Evolutionary conservation across 2,113 vertebrate species (phyloP).

Genomic region (Caloenas nicobarica): DNA sequence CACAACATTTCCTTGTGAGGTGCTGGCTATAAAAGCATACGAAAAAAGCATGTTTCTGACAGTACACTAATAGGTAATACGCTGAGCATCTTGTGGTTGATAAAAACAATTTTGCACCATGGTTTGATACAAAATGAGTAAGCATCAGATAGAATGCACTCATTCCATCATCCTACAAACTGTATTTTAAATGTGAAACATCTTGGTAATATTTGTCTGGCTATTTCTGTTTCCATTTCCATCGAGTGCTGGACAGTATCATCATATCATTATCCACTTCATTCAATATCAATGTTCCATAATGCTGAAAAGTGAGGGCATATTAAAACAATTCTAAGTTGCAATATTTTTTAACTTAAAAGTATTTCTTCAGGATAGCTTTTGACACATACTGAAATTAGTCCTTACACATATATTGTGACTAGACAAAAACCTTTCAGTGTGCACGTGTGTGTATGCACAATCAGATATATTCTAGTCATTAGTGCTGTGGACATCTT

Average conservation of each 20-base stretch:
- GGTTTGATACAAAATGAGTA: not conserved
- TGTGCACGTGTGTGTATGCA: not conserved
- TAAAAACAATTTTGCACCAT: not conserved
- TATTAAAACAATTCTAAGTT: not conserved
- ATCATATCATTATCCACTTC: not conserved
- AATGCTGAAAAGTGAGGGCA: not conserved
- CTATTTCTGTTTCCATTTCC: not conserved
- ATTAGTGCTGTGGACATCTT: not conserved
- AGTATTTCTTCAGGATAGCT: not conserved
- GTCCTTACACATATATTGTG: not conserved
- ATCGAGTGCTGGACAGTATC: not conserved
- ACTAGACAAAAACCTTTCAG: not conserved
- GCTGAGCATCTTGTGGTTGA: not conserved
- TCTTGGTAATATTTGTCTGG: not conserved
- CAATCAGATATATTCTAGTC: not conserved
- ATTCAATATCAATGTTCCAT: not conserved
- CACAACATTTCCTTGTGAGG: not conserved
- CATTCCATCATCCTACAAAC: not conserved
- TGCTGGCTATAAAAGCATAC: not conserved
- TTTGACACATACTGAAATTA: not conserved
- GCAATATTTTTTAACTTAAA: not conserved
- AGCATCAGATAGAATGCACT: not conserved
- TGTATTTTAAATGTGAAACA: not conserved
- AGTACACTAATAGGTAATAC: not conserved
- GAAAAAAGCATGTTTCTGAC: not conserved